These are phyloP conservation scores for Chionodraco myersi DNA, from an alignment of 2,113 vertebrate genomes.

Conservation along the genomic window DNA sequence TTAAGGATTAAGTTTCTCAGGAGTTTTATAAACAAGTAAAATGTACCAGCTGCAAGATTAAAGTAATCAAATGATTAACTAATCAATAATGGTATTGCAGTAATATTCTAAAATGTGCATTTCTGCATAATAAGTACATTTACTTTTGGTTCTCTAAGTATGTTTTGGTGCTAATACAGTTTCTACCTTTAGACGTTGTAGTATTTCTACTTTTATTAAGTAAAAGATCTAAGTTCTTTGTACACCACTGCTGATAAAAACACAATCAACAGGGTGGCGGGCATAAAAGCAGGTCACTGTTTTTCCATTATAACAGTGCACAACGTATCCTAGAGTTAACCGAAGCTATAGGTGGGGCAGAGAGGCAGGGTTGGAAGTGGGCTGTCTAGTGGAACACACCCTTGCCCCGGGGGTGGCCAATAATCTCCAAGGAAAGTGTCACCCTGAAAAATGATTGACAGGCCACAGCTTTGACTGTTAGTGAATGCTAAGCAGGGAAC, in stretches of 20 bases:
- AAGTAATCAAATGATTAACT: too few species aligned
- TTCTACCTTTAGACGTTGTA: too few species aligned
- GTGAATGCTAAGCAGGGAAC: slow-evolving; percentile 60
- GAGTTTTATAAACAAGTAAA: too few species aligned
- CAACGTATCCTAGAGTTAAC: slow-evolving; percentile 33
- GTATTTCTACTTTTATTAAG: too few species aligned
- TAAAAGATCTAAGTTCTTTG: too few species aligned
- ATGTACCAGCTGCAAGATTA: too few species aligned
- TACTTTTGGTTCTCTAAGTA: too few species aligned
- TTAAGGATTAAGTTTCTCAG: too few species aligned
- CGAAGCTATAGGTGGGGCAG: slow-evolving; percentile 34
- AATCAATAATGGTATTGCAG: too few species aligned
- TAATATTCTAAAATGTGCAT: too few species aligned
- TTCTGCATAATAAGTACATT: too few species aligned
- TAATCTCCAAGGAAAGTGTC: slow-evolving; percentile 58
- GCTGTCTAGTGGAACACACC: slow-evolving; percentile 44
- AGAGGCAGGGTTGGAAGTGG: slow-evolving; percentile 29
- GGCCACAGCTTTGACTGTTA: slow-evolving; percentile 56
- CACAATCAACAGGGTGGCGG: background rate
- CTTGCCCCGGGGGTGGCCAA: slow-evolving; percentile 42
- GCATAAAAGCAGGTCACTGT: slow-evolving; percentile 42
- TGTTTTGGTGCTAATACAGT: too few species aligned
- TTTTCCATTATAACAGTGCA: slow-evolving; percentile 34
- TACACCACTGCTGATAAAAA: background rate
- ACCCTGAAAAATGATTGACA: slow-evolving; percentile 69